Base-by-base conservation (phyloP, 2,888 invertebrate genomes). In the Volucella inanis region DNA sequence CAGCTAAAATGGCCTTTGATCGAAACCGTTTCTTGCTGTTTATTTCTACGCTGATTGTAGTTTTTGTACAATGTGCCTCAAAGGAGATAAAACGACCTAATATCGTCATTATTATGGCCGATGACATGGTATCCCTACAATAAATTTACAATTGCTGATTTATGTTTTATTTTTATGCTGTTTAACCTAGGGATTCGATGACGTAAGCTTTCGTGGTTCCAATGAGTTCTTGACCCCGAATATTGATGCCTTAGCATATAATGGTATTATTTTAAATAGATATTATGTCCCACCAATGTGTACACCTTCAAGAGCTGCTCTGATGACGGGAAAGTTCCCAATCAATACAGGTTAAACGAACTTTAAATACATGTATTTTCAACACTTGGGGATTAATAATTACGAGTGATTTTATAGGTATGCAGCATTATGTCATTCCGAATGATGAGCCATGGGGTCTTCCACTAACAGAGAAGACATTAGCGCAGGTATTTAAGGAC, bases 221-320 rank as follows among this genome's bases (percentile, higher is more conserved):
- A 94, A 96, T 89, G 96, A 98, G 92, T 97, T 98, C 87, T 94
- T 95, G 62, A 98, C 98, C 0, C 98, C 98, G 0, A 98, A 98
- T 90, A 96, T 98, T 74, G 98, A 98, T 91, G 94, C 96, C 0
- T 90, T 98, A 87, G 98, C 97, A 0, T 96, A 96, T 89, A 95
- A 95, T 89, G 97, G 98, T 2, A 94, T 97, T 15, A 96, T 97
- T 85, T 93, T 98, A 11, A 97, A 98, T 90, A 95, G 95, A 64
- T 87, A 90, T 90, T 98, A 98, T 90, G 96, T 96, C 0, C 94
- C 96, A 85, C 95, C 97, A 0, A 94, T 97, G 70, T 97, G 98
- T 89, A 97, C 97, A 0, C 97, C 98, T 0, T 96, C 97, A 0
- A 93, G 98, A 77, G 93, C 96, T 0, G 96, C 97, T 0, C 93